Base-by-base conservation (phyloP, 2,113 vertebrate genomes). In the Mus spicilegus region DNA sequence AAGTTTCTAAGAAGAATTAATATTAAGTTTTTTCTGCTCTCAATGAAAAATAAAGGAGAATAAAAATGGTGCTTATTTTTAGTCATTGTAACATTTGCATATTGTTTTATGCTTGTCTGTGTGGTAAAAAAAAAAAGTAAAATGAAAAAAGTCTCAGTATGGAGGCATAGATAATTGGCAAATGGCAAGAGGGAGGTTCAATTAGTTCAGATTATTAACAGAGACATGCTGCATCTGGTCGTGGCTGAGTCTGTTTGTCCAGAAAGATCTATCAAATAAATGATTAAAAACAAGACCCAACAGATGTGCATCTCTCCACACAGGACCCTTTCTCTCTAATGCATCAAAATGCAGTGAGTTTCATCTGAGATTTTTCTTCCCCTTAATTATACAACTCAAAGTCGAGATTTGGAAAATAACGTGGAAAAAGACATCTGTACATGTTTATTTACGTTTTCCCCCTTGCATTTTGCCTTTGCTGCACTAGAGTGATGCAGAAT, bases 131-230 rank as follows among this genome's bases (percentile, higher is more conserved):
- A n/a, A 80, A 28, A 4, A 58, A 19, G 13, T 56, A 67, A 80
- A 72, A 28, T 0, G n/a, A 42, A 16, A 80, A 89, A 70, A 49
- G 24, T 30, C 9, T 96, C 36, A 95, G n/a, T 97, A 92, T 97
- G 90, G 72, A 97, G 96, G 78, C 61, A 78, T 92, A 72, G 89
- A 92, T 98, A 98, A 98, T 97, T 98, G 98, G 82, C 81, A 98
- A 98, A 98, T 96, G 54, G 93, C 89, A 96, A 98, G 98, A 98
- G 90, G 95, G 95, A 98, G 95, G 96, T 89, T 97, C 96, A 97
- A 97, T 99, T 98, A 98, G 82, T 93, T 97, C 87, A 97, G 95
- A 97, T 98, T 98, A 98, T 98, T 98, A 98, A 96, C 90, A 96
- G 86, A 98, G 97, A 97, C 94, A 61, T 88, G 77, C 82, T 98